A percentile compares a stretch with the other conserved stretches of the same genome.
Evolutionary conservation across 2,113 vertebrate genomes (phyloP).

Genomic region (Chaenogobius annularis): DNA sequence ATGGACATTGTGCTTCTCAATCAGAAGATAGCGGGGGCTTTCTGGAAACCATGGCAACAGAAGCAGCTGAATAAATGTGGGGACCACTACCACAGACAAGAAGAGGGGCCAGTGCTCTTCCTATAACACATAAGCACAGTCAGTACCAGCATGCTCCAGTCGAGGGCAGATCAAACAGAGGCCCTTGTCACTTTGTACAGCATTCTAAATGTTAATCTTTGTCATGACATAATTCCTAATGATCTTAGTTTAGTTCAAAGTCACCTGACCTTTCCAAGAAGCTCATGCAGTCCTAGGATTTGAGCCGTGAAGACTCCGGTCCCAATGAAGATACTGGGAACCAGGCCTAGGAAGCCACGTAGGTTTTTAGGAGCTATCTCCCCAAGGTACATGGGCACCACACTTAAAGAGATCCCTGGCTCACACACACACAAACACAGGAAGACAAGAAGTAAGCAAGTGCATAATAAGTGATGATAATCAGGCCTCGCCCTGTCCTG

Average conservation of each 20-base stretch:
- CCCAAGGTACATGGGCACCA: constrained; percentile 90
- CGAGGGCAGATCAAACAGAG: background rate
- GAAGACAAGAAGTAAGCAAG: too few species aligned
- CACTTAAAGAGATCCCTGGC: constrained; percentile 86
- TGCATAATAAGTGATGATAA: too few species aligned
- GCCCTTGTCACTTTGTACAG: too few species aligned
- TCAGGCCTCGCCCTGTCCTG: too few species aligned
- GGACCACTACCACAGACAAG: constrained; percentile 81
- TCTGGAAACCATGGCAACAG: constrained; percentile 89
- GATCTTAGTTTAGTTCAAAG: background rate
- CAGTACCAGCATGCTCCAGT: background rate
- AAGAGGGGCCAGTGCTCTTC: constrained; percentile 88
- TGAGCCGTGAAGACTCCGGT: constrained; percentile 85
- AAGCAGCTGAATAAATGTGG: constrained; percentile 84
- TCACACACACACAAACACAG: too few species aligned
- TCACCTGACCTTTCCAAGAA: constrained; percentile 82
- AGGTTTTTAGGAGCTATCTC: constrained; percentile 89
- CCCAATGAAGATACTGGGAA: constrained; percentile 90
- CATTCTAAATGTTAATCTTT: too few species aligned
- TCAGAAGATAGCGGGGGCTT: constrained; percentile 89
- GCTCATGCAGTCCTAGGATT: constrained; percentile 84
- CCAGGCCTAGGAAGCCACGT: constrained; percentile 84
- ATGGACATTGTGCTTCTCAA: constrained; percentile 83
- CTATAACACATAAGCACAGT: constrained; percentile 61
- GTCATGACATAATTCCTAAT: background rate